phyloP scores from a whole-genome alignment of 2,888 invertebrate species.

The Plebejus melissa region DNA sequence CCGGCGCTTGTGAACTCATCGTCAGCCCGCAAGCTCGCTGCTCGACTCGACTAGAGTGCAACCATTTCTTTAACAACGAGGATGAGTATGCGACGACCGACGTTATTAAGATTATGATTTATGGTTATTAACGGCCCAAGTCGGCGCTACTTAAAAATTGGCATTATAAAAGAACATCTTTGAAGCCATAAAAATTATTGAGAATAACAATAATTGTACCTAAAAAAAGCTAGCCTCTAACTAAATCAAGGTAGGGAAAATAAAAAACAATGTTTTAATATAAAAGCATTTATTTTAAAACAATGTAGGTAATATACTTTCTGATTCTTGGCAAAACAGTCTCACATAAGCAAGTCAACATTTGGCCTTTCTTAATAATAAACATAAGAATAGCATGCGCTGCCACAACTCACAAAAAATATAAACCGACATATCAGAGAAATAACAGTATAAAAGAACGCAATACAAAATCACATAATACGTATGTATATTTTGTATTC shows the following conservation, averaged over 20 bases:
- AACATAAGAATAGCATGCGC: slow-evolving; percentile 76
- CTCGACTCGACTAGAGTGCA: no score
- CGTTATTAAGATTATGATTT: no score
- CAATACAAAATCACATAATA: slow-evolving; percentile 64
- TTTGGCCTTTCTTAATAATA: slow-evolving; percentile 78
- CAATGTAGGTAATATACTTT: slow-evolving; percentile 80
- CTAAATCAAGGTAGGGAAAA: neutral
- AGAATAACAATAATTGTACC: neutral
- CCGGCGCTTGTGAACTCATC: no score
- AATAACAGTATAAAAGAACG: slow-evolving; percentile 69
- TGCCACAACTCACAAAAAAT: slow-evolving; percentile 76
- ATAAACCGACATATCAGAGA: slow-evolving; percentile 71
- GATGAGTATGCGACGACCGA: no score
- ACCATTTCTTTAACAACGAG: no score
- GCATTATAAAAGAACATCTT: no score
- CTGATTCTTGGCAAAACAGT: slow-evolving; percentile 80
- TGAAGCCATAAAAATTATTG: no score
- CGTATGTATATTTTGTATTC: slow-evolving; percentile 66
- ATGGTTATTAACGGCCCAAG: no score
- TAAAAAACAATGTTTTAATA: slow-evolving; percentile 50
- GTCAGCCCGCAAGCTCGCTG: no score
- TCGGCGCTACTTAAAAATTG: no score
- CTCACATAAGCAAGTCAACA: slow-evolving; percentile 80
- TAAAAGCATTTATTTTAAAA: slow-evolving; percentile 80
- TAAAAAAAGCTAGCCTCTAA: neutral